Base-by-base conservation (phyloP, 1,140 invertebrate species). In the Dreissena polymorpha region DNA sequence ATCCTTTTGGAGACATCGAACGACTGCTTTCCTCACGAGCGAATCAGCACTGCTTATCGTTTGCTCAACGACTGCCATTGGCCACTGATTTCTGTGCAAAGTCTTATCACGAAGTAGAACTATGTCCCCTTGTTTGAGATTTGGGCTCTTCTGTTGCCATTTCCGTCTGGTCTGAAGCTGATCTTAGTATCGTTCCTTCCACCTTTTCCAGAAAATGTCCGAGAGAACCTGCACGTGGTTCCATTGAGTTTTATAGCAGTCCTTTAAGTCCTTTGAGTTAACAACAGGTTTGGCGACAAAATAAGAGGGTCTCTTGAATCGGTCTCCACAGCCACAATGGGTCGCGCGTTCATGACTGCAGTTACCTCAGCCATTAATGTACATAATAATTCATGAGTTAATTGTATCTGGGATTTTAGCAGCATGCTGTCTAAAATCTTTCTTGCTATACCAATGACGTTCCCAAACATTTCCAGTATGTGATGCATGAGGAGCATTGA, bases 391-490 rank as follows among this genome's bases (percentile, higher is more conserved):
- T 72, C 70, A 72, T 72, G 49, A 18, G 8, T 72, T n/a, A 72
- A n/a, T 72, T 72, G 70, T 53, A 49, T 72, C 49, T 21, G 18
- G 25, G 67, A 27, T 25, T 72, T 72, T 25, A 72, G 50, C 27
- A 72, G 70, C 27, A 72, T 72, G 49, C 70, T 49, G 50, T 72
- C 70, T 18, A 72, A 51, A 14, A 74, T 82, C 10, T 74, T 67
- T 70, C 82, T 29, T 18, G 75, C 67, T 2, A 82, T 70, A 23
- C 83, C 78, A 16, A 88, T 85, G 27, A 75, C 70, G 29, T 55
- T 88, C 87, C 86, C 85, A 87, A 21, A 79, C 65, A 10, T 78
- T 68, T 60, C 73, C 72, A 69, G 77, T 84, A 67, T 86, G 85
- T 8, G 81, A 73, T 6, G 75, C 23, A 80, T 82, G 55, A 39